Percentiles rank a stretch among this genome's conserved stretches.
Conservation (phyloP, 2,888 invertebrate species). For the Hyles lineata region DNA sequence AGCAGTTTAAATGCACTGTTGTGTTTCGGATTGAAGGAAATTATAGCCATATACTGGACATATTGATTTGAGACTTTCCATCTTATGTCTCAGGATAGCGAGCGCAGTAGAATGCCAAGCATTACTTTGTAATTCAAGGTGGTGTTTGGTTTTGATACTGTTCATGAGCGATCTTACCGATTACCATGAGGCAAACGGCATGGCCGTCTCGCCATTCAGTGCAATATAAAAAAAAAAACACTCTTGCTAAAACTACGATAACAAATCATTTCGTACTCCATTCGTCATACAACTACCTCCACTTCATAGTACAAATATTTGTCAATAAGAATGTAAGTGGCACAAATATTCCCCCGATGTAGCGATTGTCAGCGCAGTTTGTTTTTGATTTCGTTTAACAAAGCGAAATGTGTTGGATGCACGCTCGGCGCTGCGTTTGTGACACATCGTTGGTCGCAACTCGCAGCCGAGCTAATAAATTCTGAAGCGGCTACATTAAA, state of each 20-base stretch:
- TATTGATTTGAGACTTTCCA: too few species aligned
- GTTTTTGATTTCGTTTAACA: constrained; percentile 74
- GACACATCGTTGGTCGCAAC: constrained; percentile 60
- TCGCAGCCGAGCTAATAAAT: constrained; percentile 47
- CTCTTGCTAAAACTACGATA: not conserved
- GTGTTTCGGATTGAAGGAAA: too few species aligned
- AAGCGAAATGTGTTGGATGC: constrained; percentile 60
- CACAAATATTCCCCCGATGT: constrained; percentile 46
- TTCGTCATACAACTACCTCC: not conserved
- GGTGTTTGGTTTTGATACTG: too few species aligned
- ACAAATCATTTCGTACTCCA: not conserved
- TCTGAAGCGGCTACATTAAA: constrained; percentile 38
- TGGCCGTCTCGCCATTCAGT: too few species aligned
- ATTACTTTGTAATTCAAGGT: too few species aligned
- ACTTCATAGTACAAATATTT: not conserved
- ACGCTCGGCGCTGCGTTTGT: constrained; percentile 63
- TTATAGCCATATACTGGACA: too few species aligned
- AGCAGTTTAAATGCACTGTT: too few species aligned
- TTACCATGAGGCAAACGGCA: too few species aligned
- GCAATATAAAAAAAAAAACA: too few species aligned
- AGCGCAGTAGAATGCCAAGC: too few species aligned
- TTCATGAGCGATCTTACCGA: too few species aligned
- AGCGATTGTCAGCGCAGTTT: constrained; percentile 59
- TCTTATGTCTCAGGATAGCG: too few species aligned
- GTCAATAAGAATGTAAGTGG: constrained; percentile 11